phyloP scores from a whole-genome alignment of 2,113 vertebrate species.

The Morone chrysops region DNA sequence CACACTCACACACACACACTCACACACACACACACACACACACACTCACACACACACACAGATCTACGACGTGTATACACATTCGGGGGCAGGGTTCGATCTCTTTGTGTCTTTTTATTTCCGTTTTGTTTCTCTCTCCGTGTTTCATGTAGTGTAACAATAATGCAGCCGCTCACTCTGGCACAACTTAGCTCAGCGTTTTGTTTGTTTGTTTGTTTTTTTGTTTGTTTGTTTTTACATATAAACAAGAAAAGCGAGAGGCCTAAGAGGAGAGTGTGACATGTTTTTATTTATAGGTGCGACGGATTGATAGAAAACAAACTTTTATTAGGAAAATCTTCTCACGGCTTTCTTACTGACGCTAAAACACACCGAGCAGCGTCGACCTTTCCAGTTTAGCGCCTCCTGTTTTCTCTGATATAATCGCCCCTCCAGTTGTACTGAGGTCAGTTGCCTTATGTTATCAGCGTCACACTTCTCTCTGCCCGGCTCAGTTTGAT shows the following conservation, averaged over 20 bases:
- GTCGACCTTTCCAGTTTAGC: slow-evolving; percentile 60
- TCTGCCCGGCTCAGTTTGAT: slow-evolving; percentile 55
- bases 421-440: slow-evolving; percentile 60
- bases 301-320: slow-evolving; percentile 47
- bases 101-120: slow-evolving; percentile 63
- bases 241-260: slow-evolving; percentile 4
- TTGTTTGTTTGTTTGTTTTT: neutral
- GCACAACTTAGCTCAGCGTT: slow-evolving; percentile 61
- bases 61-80: slow-evolving; percentile 66
- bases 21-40: slow-evolving; percentile 5
- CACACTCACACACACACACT: slow-evolving; percentile 41
- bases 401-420: slow-evolving; percentile 57
- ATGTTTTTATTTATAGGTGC: slow-evolving; percentile 65
- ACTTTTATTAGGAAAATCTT: slow-evolving; percentile 53
- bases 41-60: slow-evolving; percentile 42
- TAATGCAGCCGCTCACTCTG: slow-evolving; percentile 60
- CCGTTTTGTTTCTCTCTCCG: slow-evolving; percentile 52
- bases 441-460: slow-evolving; percentile 76
- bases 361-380: slow-evolving; percentile 42
- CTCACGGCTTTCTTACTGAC: slow-evolving; percentile 42
- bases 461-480: slow-evolving; percentile 61
- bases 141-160: slow-evolving; percentile 70
- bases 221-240: neutral
- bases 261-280: slow-evolving; percentile 15
- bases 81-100: slow-evolving; percentile 82